phyloP scores from a whole-genome alignment of 2,113 vertebrate species.

The Aplodontia rufa region DNA sequence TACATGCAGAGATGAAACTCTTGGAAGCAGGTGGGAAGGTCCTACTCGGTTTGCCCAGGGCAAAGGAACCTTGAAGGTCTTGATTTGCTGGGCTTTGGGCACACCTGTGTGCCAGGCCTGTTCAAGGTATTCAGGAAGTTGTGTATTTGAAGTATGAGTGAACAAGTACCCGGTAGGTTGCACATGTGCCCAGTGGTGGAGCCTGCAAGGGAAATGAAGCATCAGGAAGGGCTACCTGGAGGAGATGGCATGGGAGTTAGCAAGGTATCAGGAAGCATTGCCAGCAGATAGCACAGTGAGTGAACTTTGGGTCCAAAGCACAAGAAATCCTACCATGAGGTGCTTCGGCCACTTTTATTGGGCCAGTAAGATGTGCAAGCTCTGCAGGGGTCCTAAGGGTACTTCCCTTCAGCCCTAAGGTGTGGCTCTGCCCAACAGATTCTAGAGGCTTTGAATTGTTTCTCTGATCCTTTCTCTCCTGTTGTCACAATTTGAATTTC shows the following conservation, averaged over 20 bases:
- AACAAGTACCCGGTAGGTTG: not conserved
- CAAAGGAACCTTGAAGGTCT: not conserved
- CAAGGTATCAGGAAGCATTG: fast-evolving
- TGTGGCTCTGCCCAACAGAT: not conserved
- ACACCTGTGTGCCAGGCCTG: not conserved
- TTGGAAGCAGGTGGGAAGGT: not conserved
- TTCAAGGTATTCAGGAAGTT: fast-evolving
- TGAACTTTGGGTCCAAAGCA: fast-evolving
- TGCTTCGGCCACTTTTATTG: not conserved
- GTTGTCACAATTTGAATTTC: not conserved
- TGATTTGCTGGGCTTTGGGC: not conserved
- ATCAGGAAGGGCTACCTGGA: not conserved
- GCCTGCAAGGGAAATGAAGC: not conserved
- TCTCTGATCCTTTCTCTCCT: not conserved
- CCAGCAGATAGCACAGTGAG: not conserved
- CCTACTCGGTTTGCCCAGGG: fast-evolving
- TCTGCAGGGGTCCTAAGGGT: fast-evolving
- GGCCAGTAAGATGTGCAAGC: no score
- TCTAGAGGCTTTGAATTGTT: fast-evolving
- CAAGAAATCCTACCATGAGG: not conserved
- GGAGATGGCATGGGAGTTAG: not conserved
- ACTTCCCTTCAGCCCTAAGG: not conserved
- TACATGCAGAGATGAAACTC: fast-evolving
- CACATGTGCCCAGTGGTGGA: fast-evolving
- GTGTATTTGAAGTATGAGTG: no score